A percentile compares a stretch with the other conserved stretches of the same genome.
Conservation (phyloP, 2,113 vertebrate genomes). For the Athene noctua region DNA sequence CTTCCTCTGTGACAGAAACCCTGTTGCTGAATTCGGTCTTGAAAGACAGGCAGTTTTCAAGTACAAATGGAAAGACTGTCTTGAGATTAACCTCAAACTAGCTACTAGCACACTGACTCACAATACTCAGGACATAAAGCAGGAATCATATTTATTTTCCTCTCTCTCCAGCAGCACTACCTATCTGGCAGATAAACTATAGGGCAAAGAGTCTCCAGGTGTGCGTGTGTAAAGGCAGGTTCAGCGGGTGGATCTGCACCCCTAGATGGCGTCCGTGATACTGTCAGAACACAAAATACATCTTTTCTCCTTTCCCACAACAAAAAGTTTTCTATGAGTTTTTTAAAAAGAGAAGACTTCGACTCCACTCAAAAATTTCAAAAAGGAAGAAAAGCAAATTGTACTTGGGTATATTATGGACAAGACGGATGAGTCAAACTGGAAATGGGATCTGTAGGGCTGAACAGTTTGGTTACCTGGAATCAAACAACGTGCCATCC, state of each 20-base stretch:
- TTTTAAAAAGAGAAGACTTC: neutral
- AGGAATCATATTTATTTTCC: neutral
- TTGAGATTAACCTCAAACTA: neutral
- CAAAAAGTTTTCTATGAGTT: neutral
- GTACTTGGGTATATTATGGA: neutral
- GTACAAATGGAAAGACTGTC: neutral
- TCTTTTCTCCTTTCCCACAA: neutral
- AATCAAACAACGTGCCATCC: conserved; percentile 94
- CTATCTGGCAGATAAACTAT: neutral
- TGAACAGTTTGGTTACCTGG: conserved; percentile 77
- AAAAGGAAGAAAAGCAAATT: neutral
- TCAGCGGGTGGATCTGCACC: neutral
- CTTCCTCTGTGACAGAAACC: neutral
- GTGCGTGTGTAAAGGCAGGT: rapidly evolving
- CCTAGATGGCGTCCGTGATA: neutral
- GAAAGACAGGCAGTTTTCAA: neutral
- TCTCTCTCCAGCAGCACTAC: neutral
- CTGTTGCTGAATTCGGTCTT: neutral
- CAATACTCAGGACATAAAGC: neutral
- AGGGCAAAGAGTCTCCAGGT: neutral
- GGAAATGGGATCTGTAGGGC: neutral
- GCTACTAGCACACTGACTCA: neutral
- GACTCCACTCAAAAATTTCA: neutral
- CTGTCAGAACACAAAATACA: neutral
- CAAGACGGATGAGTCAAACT: neutral